Evolutionary conservation across 1,140 invertebrate species (phyloP).

Genomic region (Bombus haemorrhoidalis): DNA sequence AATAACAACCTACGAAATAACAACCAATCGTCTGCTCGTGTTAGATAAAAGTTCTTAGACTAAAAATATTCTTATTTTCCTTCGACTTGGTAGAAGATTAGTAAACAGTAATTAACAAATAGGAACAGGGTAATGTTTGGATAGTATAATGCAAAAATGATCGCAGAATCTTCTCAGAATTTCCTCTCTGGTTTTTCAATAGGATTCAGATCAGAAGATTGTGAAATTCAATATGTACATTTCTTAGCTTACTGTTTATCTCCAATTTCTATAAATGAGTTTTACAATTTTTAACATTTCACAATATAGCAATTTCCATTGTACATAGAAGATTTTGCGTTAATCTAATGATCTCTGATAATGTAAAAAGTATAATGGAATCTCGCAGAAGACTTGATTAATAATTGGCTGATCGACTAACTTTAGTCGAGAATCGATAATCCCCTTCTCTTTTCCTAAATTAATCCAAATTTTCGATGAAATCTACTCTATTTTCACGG

Average conservation of each 20-base stretch:
- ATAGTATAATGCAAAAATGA: neutral
- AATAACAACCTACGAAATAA: too few species aligned
- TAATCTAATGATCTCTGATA: neutral
- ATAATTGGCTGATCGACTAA: neutral
- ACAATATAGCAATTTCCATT: too few species aligned
- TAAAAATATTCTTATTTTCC: neutral
- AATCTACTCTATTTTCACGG: too few species aligned
- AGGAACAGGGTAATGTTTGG: too few species aligned
- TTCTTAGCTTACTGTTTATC: neutral
- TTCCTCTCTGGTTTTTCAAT: too few species aligned
- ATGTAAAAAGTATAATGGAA: too few species aligned
- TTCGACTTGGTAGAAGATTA: neutral
- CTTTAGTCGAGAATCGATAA: too few species aligned
- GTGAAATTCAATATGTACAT: neutral
- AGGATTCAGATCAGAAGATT: too few species aligned
- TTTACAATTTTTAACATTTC: neutral
- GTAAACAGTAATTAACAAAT: neutral
- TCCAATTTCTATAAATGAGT: neutral
- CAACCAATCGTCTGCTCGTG: neutral
- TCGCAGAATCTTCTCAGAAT: neutral
- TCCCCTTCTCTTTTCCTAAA: too few species aligned
- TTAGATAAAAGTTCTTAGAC: neutral
- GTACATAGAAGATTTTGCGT: neutral
- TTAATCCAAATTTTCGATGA: too few species aligned
- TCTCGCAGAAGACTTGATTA: neutral